Evolutionary conservation across 2,888 invertebrate species (phyloP).

Genomic region (Xanthorhoe designata): DNA sequence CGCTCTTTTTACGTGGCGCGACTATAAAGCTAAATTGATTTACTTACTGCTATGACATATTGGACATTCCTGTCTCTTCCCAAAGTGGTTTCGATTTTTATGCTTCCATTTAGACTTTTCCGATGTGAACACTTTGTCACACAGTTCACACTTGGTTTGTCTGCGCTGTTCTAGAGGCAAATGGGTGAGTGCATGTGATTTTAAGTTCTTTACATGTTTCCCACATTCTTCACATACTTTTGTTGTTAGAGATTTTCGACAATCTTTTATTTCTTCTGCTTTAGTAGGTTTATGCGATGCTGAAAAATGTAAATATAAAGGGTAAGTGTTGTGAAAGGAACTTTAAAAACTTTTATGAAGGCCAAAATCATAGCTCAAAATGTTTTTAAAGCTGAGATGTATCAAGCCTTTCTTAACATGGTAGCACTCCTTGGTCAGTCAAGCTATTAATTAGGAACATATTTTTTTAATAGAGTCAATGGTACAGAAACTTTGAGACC

Average conservation of each 20-base stretch:
- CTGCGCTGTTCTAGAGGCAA: constrained; percentile 50
- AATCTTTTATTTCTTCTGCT: constrained; percentile 43
- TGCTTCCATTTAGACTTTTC: constrained; percentile 62
- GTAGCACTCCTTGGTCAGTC: no score
- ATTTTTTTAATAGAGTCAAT: no score
- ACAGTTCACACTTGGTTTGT: constrained; percentile 60
- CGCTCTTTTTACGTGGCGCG: no score
- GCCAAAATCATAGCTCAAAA: background rate
- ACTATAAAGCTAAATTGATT: no score
- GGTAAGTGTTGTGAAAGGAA: no score
- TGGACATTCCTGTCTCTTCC: constrained; percentile 63
- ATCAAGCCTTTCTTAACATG: no score
- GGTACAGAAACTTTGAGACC: no score
- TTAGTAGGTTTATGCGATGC: constrained; percentile 9
- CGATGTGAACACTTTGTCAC: constrained; percentile 63
- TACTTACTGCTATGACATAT: constrained; percentile 71
- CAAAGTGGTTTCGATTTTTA: constrained; percentile 66
- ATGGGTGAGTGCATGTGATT: constrained; percentile 60
- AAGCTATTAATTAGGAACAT: no score
- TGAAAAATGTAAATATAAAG: background rate
- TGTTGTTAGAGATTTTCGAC: constrained; percentile 15
- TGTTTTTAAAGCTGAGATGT: no score
- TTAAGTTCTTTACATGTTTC: constrained; percentile 62
- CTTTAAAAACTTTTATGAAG: no score
- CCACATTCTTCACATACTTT: constrained; percentile 74